Evolutionary conservation across 1,140 invertebrate genomes (phyloP), one percentile per base, ranked within the genome.

Genomic region (Aphidius ervi): DNA sequence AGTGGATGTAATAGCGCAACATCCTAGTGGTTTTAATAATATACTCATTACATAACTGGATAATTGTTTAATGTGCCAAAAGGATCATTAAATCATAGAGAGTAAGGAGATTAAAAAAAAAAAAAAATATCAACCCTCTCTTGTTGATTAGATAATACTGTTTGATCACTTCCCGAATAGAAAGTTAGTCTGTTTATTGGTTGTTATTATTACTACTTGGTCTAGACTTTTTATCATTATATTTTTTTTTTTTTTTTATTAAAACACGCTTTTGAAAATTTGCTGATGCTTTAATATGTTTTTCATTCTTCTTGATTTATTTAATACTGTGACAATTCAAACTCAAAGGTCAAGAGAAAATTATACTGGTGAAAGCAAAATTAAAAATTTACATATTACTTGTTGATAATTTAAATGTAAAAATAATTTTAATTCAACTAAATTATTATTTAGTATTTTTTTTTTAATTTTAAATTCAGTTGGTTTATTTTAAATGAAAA

Each of bases 81-180:
- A 62, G 63, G 67, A 66, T 60, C 56, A 61, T n/a, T 9, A n/a
- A 48, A 6, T 7, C 6, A 39, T 3, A 39, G 37, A 43, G 31
- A 39, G n/a, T 39, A 8, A 39, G 41, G 46, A n/a, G 49, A 53
- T 53, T 53, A 55, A 56, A 58, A 62, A 39, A 54, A 40, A 54
- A 40, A 41, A 71, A 60, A 59, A 64, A 59, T 59, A 31, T 31
- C 63, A 67, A 50, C 49, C 47, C 16, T 63, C 52, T 46, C 58
- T 61, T 63, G 58, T 59, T 58, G 67, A 73, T 77, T 77, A 74
- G 72, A 75, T 76, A 77, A 76, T 71, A 62, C 66, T 62, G 68
- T 72, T 61, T 49, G 41, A 46, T 75, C 70, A 71, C 71, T 74
- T 75, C 71, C 70, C 66, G 67, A 70, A 69, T 76, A 76, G 75